Base-by-base conservation (phyloP, 2,113 vertebrate genomes). In the Zootoca vivipara region DNA sequence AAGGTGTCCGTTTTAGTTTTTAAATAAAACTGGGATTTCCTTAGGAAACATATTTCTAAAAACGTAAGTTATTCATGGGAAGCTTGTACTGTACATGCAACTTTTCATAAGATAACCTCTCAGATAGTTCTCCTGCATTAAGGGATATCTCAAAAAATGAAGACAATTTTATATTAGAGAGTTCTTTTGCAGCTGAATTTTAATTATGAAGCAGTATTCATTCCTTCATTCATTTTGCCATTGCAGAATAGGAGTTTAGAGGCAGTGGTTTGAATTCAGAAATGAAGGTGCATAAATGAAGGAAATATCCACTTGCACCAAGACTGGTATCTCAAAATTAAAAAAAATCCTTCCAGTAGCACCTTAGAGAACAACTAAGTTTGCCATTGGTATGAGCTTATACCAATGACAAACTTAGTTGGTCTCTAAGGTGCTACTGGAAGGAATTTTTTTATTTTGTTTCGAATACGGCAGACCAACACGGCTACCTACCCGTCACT, bases 21-120 rank as follows among this genome's bases (percentile, higher is more conserved):
- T 30, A 91, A n/a, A 73, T 28, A 70, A 69, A 77, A 38, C 5
- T 89, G 5, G 1, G 2, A 13, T 78, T 92, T 62, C 87, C 87
- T 58, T 75, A 78, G 64, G 7, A 65, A 86, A 52, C 42, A 10
- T 20, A 74, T 22, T 83, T 40, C 1, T 67, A 42, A 75, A 42
- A 6, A n/a, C 5, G 0, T 46, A 12, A 72, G 9, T 85, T 90
- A 87, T 72, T 13, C 24, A 75, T 67, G 30, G 38, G 40, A 83
- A 65, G 1, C 28, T 24, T 85, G 16, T 13, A 46, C 42, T 85
- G 16, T 13, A 46, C 42, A 7, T 3, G 0, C 69, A 83, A n/a
- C 8, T 78, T 30, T 81, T 15, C 78, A 87, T 91, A 9, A 13
- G 35, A 22, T 30, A 64, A 58, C 15, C n/a, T 42, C 35, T 7